Evolutionary conservation across 1,140 invertebrate species (phyloP), one percentile per base, ranked within the genome.

Genomic region (Cydia amplana): DNA sequence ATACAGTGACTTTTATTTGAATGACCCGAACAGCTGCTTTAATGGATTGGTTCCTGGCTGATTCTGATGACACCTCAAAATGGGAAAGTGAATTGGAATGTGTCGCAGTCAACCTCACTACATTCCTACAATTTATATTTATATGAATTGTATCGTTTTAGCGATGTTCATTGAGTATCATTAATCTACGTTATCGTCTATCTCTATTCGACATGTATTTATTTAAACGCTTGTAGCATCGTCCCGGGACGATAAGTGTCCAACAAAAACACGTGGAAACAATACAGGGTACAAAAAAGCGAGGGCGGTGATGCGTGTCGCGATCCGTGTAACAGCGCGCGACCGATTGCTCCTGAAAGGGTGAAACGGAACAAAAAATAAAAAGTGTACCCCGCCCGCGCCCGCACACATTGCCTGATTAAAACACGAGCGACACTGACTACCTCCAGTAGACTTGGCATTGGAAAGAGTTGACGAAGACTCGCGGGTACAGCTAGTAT

Each of bases 321-420:
- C 84, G 79, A 84, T 82, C 84, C 84, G 78, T 84, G 86, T 85
- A 85, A 85, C 86, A 85, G 84, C 85, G 81, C 81, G 83, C 85
- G 87, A 84, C 87, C 87, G 87, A 88, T 88, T 86, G 87, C 88
- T 83, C 80, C 84, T 85, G 86, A 90, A 87, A 87, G 85, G 85
- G 87, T 87, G 82, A 80, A 83, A 73, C 82, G 80, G 76, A 82
- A 84, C 85, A 87, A 86, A 87, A 86, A 36, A 70, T 36, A 85
- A 82, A 85, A 85, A 85, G 82, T 63, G 78, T 72, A 64, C 72
- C 78, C 80, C 78, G 76, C 43, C 81, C 78, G 80, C 86, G 82
- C 82, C 81, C 87, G 84, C 86, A 60, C 55, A 60, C 55, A 60
- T 60, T 60, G 55, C 55, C 55, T 91, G 88, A 90, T 91, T 90